Evolutionary conservation across 2,113 vertebrate genomes (phyloP).

Genomic region (Solenodon paradoxus): DNA sequence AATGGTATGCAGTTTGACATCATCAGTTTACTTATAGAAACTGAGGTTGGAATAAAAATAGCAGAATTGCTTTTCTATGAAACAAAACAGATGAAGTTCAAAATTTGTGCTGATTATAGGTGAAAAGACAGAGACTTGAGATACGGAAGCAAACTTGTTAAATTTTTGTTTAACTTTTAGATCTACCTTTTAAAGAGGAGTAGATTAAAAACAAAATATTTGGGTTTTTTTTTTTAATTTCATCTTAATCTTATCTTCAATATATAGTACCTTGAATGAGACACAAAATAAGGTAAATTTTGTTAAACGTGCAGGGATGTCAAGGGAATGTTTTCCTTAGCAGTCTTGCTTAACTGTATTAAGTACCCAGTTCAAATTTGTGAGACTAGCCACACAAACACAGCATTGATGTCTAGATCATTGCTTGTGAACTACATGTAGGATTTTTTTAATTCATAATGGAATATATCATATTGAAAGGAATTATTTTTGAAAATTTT

Average conservation of each 20-base stretch:
- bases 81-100: conserved; percentile 18
- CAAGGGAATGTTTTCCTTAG: conserved; percentile 54
- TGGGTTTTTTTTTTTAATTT: conserved; percentile 29
- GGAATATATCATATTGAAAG: conserved; percentile 54
- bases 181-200: background rate
- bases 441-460: conserved; percentile 56
- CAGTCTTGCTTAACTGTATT: background rate
- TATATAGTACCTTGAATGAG: background rate
- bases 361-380: conserved; percentile 51
- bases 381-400: conserved; percentile 40
- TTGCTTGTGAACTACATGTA: background rate
- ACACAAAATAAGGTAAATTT: conserved; percentile 29
- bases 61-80: conserved; percentile 9
- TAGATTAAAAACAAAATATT: conserved; percentile 39
- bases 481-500: conserved; percentile 62
- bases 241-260: conserved; percentile 33
- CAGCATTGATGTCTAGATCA: conserved; percentile 18
- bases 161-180: conserved; percentile 3
- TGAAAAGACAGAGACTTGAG: background rate
- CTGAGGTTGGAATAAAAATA: background rate
- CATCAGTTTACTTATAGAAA: background rate
- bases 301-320: background rate
- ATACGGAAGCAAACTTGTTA: background rate
- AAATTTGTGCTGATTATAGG: background rate
- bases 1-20: background rate